Conservation (phyloP, 2,113 vertebrate genomes). For the Eptesicus fuscus region DNA sequence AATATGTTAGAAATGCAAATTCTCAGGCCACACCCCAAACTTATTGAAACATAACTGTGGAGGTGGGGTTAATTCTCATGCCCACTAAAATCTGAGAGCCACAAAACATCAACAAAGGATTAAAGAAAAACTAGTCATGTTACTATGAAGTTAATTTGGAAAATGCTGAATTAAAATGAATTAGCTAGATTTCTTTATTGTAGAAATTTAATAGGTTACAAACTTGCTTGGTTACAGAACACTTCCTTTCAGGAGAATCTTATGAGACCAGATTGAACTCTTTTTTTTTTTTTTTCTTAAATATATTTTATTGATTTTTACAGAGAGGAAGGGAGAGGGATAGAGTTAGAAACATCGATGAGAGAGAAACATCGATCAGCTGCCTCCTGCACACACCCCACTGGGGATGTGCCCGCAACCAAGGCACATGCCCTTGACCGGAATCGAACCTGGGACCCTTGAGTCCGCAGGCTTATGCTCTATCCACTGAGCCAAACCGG, state of each 20-base stretch:
- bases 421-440: too few relatives aligned
- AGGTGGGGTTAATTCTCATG: not conserved
- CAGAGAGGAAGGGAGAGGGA: too few relatives aligned
- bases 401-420: too few relatives aligned
- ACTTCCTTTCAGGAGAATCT: not conserved
- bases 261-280: not conserved
- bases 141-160: not conserved
- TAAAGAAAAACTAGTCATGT: not conserved
- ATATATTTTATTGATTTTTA: too few relatives aligned
- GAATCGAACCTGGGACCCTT: too few relatives aligned
- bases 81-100: not conserved
- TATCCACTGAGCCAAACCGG: too few relatives aligned
- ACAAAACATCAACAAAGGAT: not conserved
- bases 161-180: conserved; percentile 31
- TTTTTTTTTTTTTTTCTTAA: too few relatives aligned
- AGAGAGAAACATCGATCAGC: too few relatives aligned
- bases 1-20: not conserved
- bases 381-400: too few relatives aligned
- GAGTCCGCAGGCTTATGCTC: too few relatives aligned
- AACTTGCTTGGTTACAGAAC: not conserved
- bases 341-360: too few relatives aligned
- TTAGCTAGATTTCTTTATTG: conserved; percentile 7
- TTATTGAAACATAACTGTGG: not conserved
- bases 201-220: not conserved
- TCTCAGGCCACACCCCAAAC: not conserved